Conservation (phyloP, 2,113 vertebrate genomes). For the Gymnobelideus leadbeateri region DNA sequence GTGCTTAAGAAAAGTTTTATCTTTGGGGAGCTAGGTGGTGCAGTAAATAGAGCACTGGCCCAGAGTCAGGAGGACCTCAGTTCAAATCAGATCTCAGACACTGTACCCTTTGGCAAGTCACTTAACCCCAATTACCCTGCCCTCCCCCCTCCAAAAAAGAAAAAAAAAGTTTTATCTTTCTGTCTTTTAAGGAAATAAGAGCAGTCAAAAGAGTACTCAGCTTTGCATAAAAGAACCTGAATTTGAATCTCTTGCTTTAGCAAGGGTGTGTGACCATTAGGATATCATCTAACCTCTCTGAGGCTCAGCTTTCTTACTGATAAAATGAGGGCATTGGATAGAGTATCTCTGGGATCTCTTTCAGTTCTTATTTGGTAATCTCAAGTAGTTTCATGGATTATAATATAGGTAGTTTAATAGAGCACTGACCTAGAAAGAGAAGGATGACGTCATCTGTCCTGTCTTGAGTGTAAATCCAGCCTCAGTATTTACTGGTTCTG, state of each 20-base stretch:
- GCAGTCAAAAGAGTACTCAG: background rate
- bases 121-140: too few relatives aligned
- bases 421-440: background rate
- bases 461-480: background rate
- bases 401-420: background rate
- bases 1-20: background rate
- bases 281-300: background rate
- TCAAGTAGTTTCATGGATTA: background rate
- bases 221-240: background rate
- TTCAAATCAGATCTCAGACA: too few relatives aligned
- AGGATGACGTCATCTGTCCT: background rate
- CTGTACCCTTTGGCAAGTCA: too few relatives aligned
- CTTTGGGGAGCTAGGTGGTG: too few relatives aligned
- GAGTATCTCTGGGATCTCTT: background rate
- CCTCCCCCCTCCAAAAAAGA: too few relatives aligned
- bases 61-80: too few relatives aligned
- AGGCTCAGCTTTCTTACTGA: background rate
- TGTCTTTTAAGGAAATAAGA: background rate
- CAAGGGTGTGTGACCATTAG: background rate
- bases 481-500: background rate
- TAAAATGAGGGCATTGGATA: background rate
- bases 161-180: background rate
- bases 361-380: background rate
- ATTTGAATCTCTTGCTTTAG: background rate
- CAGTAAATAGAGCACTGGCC: too few relatives aligned